These are phyloP conservation scores for Sycobia sp. DNA, from an alignment of 1,140 invertebrate species.

Conservation along the genomic window DNA sequence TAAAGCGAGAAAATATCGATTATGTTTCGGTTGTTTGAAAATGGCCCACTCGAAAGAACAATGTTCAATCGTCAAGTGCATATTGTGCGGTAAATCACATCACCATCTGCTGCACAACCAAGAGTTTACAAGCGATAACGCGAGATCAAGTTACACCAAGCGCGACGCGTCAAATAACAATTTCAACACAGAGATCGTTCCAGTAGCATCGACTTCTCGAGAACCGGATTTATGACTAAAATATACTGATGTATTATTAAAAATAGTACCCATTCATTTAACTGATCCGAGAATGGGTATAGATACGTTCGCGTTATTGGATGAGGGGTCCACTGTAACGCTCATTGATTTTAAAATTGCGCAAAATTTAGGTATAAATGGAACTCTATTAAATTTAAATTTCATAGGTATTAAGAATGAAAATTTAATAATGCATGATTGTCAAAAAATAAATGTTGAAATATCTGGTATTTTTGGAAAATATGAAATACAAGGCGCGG, in stretches of 20 bases:
- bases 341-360: not conserved
- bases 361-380: not conserved
- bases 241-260: not conserved
- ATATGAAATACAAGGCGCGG: not conserved
- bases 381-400: too few relatives aligned
- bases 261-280: not conserved
- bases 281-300: not conserved
- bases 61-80: not conserved
- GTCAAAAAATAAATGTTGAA: not conserved
- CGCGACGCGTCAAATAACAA: not conserved
- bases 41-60: not conserved
- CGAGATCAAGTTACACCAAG: too few relatives aligned
- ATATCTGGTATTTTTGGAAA: not conserved
- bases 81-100: not conserved
- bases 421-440: too few relatives aligned
- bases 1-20: not conserved
- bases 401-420: not conserved
- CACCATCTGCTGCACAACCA: not conserved
- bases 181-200: too few relatives aligned
- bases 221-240: not conserved
- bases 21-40: slow-evolving; percentile 14
- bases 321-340: too few relatives aligned
- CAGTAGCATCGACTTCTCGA: too few relatives aligned
- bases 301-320: not conserved
- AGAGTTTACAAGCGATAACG: too few relatives aligned